Evolutionary conservation across 2,113 vertebrate species (phyloP).

Genomic region (Uropsilus gracilis): DNA sequence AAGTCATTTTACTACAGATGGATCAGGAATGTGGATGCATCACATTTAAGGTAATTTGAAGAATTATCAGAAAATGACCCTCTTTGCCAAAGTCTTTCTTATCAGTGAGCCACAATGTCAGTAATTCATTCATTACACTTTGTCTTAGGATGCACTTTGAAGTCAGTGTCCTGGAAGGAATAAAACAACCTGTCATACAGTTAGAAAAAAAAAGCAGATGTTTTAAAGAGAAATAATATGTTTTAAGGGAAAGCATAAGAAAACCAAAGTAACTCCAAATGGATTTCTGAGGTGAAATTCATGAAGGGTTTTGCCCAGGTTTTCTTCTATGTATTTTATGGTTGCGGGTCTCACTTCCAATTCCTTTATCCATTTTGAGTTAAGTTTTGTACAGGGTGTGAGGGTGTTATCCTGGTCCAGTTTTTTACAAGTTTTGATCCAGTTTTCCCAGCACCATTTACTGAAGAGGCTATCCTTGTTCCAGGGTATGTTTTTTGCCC

Average conservation of each 20-base stretch:
- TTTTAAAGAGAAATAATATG: neutral
- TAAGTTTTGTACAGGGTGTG: too few relatives aligned
- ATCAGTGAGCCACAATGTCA: neutral
- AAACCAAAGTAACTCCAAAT: too few relatives aligned
- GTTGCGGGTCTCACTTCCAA: too few relatives aligned
- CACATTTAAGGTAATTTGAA: neutral
- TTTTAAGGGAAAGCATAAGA: neutral
- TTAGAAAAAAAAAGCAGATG: conserved; percentile 27
- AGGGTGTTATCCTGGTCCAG: too few relatives aligned
- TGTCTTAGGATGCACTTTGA: conserved; percentile 53
- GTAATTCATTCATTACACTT: conserved; percentile 53
- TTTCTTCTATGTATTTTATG: too few relatives aligned
- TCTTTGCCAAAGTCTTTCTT: neutral
- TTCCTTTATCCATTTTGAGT: too few relatives aligned
- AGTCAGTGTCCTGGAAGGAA: conserved; percentile 61
- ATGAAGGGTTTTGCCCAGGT: too few relatives aligned
- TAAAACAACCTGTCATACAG: conserved; percentile 65
- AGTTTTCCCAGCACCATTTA: too few relatives aligned
- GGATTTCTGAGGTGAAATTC: too few relatives aligned
- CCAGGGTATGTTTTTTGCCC: too few relatives aligned
- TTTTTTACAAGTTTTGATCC: too few relatives aligned
- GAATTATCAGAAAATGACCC: neutral
- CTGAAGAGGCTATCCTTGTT: too few relatives aligned
- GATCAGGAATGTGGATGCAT: neutral
- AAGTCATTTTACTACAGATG: neutral